phyloP scores from a whole-genome alignment of 2,113 vertebrate genomes.

The Verasper variegatus region DNA sequence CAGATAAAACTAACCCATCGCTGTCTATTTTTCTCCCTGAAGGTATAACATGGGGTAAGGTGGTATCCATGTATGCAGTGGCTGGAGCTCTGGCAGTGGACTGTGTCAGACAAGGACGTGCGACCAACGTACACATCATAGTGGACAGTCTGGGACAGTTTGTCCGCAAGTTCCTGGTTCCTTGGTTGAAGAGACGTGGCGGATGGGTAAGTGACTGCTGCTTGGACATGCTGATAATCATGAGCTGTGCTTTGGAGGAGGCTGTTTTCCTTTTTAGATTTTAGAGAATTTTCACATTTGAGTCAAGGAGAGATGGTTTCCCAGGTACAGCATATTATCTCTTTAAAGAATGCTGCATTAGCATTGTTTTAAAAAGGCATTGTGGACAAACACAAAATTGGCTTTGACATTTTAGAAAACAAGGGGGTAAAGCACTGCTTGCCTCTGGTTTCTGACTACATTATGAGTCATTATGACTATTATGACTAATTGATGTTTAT shows the following conservation, averaged over 20 bases:
- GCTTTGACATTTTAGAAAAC: not conserved
- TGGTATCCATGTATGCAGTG: constrained; percentile 92
- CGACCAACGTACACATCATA: constrained; percentile 87
- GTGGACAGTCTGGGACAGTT: constrained; percentile 96
- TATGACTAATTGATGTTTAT: not conserved
- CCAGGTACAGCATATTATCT: no score
- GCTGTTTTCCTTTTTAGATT: no score
- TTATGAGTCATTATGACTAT: not conserved
- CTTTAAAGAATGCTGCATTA: no score
- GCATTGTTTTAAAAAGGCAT: no score
- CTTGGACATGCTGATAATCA: not conserved
- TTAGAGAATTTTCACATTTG: no score
- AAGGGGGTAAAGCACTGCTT: not conserved
- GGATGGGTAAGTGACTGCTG: constrained; percentile 89
- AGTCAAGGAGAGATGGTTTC: no score
- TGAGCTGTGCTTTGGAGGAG: no score
- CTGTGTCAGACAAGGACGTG: constrained; percentile 90
- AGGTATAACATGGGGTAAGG: constrained; percentile 98
- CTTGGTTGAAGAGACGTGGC: constrained; percentile 91
- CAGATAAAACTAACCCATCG: not conserved
- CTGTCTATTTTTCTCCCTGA: not conserved
- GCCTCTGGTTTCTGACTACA: not conserved
- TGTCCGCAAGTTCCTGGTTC: constrained; percentile 89
- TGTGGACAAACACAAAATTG: not conserved
- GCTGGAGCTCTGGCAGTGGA: constrained; percentile 93